Evolutionary conservation across 2,797 vertebrate species (phyloP), one percentile per base, ranked within the genome.

Genomic region (Petrocephalus sullivani): DNA sequence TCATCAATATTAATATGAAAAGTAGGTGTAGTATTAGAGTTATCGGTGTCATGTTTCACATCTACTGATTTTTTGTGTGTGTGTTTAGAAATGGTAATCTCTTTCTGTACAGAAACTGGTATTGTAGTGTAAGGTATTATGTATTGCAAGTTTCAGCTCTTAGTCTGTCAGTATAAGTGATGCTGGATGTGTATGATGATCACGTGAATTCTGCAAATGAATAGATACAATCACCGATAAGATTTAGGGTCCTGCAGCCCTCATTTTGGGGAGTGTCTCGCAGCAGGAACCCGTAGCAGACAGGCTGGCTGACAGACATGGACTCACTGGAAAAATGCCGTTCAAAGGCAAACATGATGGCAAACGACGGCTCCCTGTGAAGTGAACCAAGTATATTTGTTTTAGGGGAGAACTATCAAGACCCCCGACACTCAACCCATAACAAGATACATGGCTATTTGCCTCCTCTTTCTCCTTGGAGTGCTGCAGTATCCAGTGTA

Each of bases 1-100:
- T 71, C 64, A 71, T 78, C 33, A 78, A 78, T 46, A 78, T 78
- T 46, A 78, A 78, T 46, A 78, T 75, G 37, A 75, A 75, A n/a
- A 46, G 71, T 78, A 46, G 71, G 37, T 41, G 37, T 46, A 23
- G 16, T 78, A 78, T 78, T 46, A 41, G 14, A 78, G 16, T 78
- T 78, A 41, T 78, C 71, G 19, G 14, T 75, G 33, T 41, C 23
- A 75, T 75, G 67, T 75, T 75, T 75, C 33, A 19, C 33, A 41
- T 75, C 71, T 78, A 41, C 41, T 78, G 16, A 46, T 41, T 78
- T 78, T 46, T 78, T 41, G 37, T 41, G 14, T 78, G 23, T 75
- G 71, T 46, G 14, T 78, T 78, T 78, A 41, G 71, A 46, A 78
- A 78, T 46, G 3, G 19, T 46, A 37, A 46, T n/a, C 37, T 78